A percentile compares a stretch with the other conserved stretches of the same genome.
phyloP scores from a whole-genome alignment of 2,113 vertebrate genomes.

The Ochotona princeps region DNA sequence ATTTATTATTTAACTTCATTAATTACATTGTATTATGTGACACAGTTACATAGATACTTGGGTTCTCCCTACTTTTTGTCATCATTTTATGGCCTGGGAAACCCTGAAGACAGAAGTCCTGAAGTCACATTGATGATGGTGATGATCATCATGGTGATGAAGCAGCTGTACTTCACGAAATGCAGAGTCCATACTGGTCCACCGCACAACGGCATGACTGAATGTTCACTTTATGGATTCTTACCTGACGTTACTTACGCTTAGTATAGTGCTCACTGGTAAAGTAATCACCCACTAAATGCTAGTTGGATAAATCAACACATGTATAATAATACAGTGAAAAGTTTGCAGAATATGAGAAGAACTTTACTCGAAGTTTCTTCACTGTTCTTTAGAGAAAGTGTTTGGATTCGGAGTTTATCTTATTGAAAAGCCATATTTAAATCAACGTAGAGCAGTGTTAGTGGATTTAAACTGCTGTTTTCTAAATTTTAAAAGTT shows the following conservation, averaged over 20 bases:
- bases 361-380: background rate
- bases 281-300: background rate
- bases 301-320: background rate
- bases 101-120: background rate
- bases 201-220: background rate
- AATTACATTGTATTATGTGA: no score
- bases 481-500: background rate
- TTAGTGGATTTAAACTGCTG: background rate
- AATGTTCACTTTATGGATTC: background rate
- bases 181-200: background rate
- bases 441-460: background rate
- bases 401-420: background rate
- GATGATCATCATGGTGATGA: background rate
- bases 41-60: no score
- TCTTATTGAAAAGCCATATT: background rate
- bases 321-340: background rate
- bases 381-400: background rate
- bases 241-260: background rate
- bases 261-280: background rate
- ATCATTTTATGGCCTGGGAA: background rate
- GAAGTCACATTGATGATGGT: background rate
- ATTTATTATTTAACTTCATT: no score
- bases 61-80: no score
- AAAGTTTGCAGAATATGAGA: background rate
- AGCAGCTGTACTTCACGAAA: background rate